phyloP scores from a whole-genome alignment of 2,797 vertebrate genomes.

The Hapalemur alaotrensis region DNA sequence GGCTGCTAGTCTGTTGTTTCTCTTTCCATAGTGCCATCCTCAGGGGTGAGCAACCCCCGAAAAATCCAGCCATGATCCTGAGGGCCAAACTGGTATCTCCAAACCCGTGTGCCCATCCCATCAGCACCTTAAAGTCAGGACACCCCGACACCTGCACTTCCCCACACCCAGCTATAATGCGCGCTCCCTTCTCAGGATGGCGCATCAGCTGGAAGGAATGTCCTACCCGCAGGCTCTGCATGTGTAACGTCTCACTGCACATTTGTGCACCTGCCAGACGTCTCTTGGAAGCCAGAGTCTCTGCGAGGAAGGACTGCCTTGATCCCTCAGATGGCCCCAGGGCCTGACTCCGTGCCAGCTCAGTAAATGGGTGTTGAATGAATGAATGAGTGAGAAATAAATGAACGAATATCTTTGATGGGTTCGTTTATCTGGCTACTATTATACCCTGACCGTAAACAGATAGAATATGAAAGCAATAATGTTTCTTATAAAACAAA shows the following conservation, averaged over 20 bases:
- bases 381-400: neutral
- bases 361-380: neutral
- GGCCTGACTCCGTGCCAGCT: neutral
- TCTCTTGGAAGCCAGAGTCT: neutral
- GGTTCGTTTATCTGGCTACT: neutral
- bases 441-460: neutral
- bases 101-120: rapidly evolving
- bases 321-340: neutral
- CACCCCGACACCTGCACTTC: neutral
- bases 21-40: neutral
- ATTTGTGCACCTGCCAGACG: neutral
- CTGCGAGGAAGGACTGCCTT: neutral
- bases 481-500: neutral
- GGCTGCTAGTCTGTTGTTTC: neutral
- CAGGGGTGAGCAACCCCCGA: neutral
- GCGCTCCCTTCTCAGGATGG: neutral
- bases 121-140: neutral
- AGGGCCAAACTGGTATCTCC: neutral
- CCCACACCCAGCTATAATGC: rapidly evolving
- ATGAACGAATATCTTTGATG: neutral
- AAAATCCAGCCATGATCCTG: neutral
- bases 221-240: neutral
- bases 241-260: too few species aligned
- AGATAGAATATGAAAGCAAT: neutral
- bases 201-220: neutral